Evolutionary conservation across 2,888 invertebrate genomes (phyloP).

Genomic region (Onthophagus sagittarius): DNA sequence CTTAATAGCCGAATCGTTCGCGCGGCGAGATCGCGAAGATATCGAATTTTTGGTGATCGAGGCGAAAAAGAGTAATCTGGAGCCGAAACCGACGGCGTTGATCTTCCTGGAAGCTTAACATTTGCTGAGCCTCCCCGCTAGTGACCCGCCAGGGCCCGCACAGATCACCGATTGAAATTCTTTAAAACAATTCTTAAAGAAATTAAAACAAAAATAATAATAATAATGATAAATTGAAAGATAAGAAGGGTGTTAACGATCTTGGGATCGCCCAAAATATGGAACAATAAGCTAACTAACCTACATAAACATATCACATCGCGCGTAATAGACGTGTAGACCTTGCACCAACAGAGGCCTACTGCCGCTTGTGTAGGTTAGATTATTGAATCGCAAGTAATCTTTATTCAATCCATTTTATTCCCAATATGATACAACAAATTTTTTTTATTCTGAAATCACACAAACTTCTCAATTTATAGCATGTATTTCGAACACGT

Average conservation of each 20-base stretch:
- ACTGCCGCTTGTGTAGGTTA: neutral
- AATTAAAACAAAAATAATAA: too few relatives aligned
- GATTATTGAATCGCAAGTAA: neutral
- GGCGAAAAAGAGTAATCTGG: slow-evolving; percentile 87
- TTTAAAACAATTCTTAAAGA: neutral
- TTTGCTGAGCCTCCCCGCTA: slow-evolving; percentile 83
- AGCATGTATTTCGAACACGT: too few relatives aligned
- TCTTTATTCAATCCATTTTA: neutral
- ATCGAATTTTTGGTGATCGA: slow-evolving; percentile 92
- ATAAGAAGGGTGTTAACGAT: neutral
- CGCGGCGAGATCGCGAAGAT: slow-evolving; percentile 79
- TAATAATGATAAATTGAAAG: neutral
- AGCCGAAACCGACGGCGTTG: slow-evolving; percentile 86
- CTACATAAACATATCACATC: neutral
- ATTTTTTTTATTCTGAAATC: too few relatives aligned
- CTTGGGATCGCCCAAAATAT: neutral
- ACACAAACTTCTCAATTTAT: too few relatives aligned
- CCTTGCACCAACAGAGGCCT: neutral
- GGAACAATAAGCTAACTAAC: neutral
- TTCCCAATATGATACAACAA: too few relatives aligned
- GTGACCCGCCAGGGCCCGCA: slow-evolving; percentile 65
- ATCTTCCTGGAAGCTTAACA: slow-evolving; percentile 92
- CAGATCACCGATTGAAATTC: slow-evolving; percentile 57
- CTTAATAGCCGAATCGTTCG: slow-evolving; percentile 90
- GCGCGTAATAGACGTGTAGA: neutral